phyloP scores from a whole-genome alignment of 1,140 invertebrate species.

The Bombus confusus region DNA sequence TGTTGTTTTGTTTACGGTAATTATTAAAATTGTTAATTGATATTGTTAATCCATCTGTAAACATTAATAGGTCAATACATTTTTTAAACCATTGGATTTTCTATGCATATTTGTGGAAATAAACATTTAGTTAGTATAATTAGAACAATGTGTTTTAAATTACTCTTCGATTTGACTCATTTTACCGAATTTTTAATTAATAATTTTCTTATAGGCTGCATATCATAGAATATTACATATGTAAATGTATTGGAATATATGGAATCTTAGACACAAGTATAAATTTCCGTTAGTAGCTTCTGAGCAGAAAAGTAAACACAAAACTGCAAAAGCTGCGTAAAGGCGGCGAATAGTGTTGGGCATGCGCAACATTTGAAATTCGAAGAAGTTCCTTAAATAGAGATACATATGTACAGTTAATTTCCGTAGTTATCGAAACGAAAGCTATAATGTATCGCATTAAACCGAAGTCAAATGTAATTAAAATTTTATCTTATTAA shows the following conservation, averaged over 20 bases:
- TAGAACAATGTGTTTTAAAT: neutral
- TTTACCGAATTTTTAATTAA: neutral
- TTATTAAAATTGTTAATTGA: neutral
- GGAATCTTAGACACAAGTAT: constrained; percentile 16
- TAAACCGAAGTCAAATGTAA: neutral
- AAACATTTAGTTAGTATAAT: constrained; percentile 4
- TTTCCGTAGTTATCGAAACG: neutral
- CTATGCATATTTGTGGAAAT: neutral
- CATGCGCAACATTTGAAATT: neutral
- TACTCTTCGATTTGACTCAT: neutral
- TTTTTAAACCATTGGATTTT: constrained; percentile 22
- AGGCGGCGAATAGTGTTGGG: constrained; percentile 40
- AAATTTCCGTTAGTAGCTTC: constrained; percentile 44
- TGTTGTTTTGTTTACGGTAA: constrained; percentile 5
- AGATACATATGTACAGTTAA: neutral
- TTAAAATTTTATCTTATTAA: neutral
- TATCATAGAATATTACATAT: constrained; percentile 1
- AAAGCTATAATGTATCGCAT: neutral
- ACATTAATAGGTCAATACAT: constrained; percentile 2
- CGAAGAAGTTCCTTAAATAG: neutral
- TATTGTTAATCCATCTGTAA: neutral
- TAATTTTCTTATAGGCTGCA: neutral
- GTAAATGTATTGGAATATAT: constrained; percentile 8
- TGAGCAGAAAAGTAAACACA: constrained; percentile 38
- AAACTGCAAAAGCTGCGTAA: constrained; percentile 37